These are phyloP conservation scores for Ladona fulva DNA, from an alignment of 1,140 invertebrate genomes.

Conservation along the genomic window DNA sequence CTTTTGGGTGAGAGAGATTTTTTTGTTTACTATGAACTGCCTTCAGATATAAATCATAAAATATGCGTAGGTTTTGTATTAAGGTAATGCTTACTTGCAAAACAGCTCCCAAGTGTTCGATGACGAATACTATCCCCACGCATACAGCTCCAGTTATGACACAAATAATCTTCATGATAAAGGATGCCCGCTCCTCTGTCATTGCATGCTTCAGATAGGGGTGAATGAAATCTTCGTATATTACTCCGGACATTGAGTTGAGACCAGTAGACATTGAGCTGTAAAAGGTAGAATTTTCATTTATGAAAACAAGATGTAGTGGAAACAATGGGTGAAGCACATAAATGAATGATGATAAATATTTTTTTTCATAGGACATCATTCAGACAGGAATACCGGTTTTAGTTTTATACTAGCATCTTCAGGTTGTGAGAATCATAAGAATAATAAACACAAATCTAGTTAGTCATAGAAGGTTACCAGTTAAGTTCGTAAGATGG, in stretches of 20 bases:
- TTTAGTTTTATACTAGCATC: too few species aligned
- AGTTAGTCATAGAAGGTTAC: too few species aligned
- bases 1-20: too few species aligned
- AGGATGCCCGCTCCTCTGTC: constrained; percentile 18
- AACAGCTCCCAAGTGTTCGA: constrained; percentile 49
- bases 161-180: constrained; percentile 42
- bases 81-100: constrained; percentile 34
- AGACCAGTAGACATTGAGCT: constrained; percentile 50
- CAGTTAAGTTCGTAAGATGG: too few species aligned
- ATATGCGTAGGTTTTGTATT: background rate
- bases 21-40: too few species aligned
- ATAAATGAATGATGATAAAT: too few species aligned
- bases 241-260: constrained; percentile 48
- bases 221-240: constrained; percentile 50
- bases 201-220: constrained; percentile 36
- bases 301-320: too few species aligned
- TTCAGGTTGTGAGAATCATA: too few species aligned
- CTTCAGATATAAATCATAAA: background rate
- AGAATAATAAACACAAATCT: too few species aligned
- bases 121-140: constrained; percentile 48
- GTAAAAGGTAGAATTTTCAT: constrained; percentile 21
- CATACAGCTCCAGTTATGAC: constrained; percentile 46
- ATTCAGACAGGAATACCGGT: too few species aligned
- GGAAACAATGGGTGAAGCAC: too few species aligned
- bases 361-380: too few species aligned